These are phyloP conservation scores for Conchocele bisecta DNA, from an alignment of 2,888 invertebrate genomes.

Conservation along the genomic window DNA sequence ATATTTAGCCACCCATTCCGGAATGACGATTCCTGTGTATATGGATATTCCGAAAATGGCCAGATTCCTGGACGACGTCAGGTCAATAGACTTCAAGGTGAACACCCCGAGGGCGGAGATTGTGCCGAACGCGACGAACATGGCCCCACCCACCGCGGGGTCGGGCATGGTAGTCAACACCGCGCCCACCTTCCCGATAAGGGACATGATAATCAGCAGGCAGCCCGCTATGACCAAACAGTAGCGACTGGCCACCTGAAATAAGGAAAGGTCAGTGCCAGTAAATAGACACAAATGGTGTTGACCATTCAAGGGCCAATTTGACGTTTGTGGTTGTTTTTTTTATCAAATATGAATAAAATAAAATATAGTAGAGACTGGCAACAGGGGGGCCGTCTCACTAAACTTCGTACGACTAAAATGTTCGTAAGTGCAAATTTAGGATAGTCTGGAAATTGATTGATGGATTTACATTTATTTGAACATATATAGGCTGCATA, in stretches of 20 bases:
- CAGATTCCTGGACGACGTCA: conserved; percentile 55
- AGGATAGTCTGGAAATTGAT: too few relatives aligned
- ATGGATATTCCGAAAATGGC: conserved; percentile 56
- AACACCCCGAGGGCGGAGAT: conserved; percentile 55
- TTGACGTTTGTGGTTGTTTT: too few relatives aligned
- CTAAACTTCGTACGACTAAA: too few relatives aligned
- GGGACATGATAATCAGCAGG: conserved; percentile 47
- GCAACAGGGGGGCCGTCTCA: too few relatives aligned
- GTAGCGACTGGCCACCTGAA: conserved; percentile 64
- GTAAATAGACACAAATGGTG: too few relatives aligned
- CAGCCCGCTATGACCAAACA: conserved; percentile 59
- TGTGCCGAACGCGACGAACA: conserved; percentile 54
- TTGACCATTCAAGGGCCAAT: too few relatives aligned
- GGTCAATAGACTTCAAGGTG: conserved; percentile 45
- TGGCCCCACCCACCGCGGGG: conserved; percentile 53
- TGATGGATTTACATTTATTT: too few relatives aligned
- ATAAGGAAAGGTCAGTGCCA: too few relatives aligned
- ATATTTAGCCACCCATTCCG: conserved; percentile 54
- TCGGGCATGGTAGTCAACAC: conserved; percentile 56
- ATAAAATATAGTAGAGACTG: too few relatives aligned
- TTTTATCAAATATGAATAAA: too few relatives aligned
- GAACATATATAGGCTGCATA: too few relatives aligned
- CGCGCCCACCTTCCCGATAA: conserved; percentile 62
- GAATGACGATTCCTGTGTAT: conserved; percentile 52
- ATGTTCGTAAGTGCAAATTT: too few relatives aligned